These are phyloP conservation scores for Sialia sialis DNA, from an alignment of 2,113 vertebrate genomes.

Conservation along the genomic window DNA sequence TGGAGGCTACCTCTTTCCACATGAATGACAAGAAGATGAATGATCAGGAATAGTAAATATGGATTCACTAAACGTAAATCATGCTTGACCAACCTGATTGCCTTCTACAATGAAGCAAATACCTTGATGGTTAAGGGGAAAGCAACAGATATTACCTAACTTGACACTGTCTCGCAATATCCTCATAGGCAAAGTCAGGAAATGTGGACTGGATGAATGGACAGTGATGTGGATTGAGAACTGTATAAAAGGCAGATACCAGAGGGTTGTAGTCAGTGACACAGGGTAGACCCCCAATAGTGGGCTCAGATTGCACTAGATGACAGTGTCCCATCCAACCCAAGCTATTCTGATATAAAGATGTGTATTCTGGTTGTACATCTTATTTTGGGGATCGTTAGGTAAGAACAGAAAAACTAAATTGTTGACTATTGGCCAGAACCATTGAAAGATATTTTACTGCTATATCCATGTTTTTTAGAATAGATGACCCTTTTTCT, in stretches of 20 bases:
- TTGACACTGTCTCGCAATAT: accelerated
- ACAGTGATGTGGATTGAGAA: not conserved
- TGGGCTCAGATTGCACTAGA: not conserved
- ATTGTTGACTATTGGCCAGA: not conserved
- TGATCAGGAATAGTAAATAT: not conserved
- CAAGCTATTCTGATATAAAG: not conserved
- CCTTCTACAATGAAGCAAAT: not conserved
- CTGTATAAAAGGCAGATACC: not conserved
- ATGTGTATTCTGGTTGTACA: not conserved
- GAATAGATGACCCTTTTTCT: not conserved
- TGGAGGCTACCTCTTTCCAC: not conserved
- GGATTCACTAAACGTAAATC: not conserved
- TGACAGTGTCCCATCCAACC: not conserved
- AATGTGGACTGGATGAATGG: not conserved
- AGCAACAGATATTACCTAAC: not conserved
- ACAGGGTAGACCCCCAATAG: not conserved
- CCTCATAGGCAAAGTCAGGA: not conserved
- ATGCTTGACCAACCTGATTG: not conserved
- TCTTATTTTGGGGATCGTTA: not conserved
- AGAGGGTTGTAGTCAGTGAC: not conserved
- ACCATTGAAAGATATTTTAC: not conserved
- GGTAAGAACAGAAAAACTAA: not conserved
- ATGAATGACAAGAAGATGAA: not conserved
- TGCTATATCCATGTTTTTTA: not conserved
- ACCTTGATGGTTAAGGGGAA: not conserved